These are phyloP conservation scores for Leucoraja ocellata DNA, from an alignment of 2,797 vertebrate genomes.

Conservation along the genomic window DNA sequence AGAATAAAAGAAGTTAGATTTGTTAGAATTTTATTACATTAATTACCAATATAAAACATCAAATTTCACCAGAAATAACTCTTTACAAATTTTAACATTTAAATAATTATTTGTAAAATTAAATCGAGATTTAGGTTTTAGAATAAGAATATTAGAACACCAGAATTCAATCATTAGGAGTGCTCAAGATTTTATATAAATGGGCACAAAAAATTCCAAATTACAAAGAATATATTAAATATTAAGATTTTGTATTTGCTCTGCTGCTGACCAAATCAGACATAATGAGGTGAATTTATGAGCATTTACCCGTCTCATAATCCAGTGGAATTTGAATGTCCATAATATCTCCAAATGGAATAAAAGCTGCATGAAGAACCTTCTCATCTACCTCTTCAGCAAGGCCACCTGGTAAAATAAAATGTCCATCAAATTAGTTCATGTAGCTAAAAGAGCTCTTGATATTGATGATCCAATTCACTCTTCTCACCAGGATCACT, in stretches of 20 bases:
- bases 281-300: neutral
- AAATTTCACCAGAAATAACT: neutral
- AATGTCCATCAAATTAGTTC: neutral
- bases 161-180: neutral
- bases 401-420: constrained; percentile 66
- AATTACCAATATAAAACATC: neutral
- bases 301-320: constrained; percentile 81
- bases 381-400: constrained; percentile 95
- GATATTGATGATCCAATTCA: neutral
- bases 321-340: constrained; percentile 95
- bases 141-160: neutral
- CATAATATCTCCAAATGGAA: constrained; percentile 87
- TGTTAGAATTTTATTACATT: neutral
- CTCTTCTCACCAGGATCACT: neutral
- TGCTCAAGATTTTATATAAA: neutral
- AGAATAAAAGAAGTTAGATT: constrained; percentile 27
- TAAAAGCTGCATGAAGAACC: constrained; percentile 88
- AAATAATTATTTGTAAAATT: too few relatives aligned
- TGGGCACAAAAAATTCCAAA: neutral
- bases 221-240: neutral
- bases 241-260: neutral
- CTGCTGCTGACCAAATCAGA: neutral
- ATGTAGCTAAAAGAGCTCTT: neutral
- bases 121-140: neutral
- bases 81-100: neutral